Conservation (phyloP, 2,888 invertebrate genomes). For the Boloria euphrosyne region DNA sequence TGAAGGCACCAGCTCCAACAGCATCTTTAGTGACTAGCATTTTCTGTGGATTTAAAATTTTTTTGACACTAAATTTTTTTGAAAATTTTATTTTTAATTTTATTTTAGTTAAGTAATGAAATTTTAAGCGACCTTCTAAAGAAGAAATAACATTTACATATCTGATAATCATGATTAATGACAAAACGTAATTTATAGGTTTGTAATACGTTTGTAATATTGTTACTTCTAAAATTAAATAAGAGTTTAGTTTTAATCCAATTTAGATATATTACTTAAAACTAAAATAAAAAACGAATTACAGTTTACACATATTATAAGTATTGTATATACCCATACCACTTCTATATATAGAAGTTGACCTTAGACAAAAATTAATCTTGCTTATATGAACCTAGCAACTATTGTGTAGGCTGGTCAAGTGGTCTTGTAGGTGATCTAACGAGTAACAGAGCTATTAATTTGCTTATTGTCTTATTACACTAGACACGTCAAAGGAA, state of each 20-base stretch:
- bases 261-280: not conserved
- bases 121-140: too few relatives aligned
- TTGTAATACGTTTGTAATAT: too few relatives aligned
- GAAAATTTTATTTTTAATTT: too few relatives aligned
- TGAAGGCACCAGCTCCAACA: constrained; percentile 60
- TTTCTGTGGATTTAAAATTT: constrained; percentile 2
- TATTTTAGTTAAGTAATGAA: too few relatives aligned
- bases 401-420: constrained; percentile 24
- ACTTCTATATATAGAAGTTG: not conserved
- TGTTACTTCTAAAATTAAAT: too few relatives aligned
- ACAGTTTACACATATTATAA: not conserved
- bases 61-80: not conserved
- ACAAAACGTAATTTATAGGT: too few relatives aligned
- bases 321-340: too few relatives aligned
- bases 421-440: constrained; percentile 26
- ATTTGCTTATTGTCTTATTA: constrained; percentile 36
- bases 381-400: constrained; percentile 25
- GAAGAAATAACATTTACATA: too few relatives aligned
- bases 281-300: not conserved
- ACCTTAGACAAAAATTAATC: not conserved
- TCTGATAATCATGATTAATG: too few relatives aligned
- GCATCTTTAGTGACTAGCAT: constrained; percentile 42
- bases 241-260: too few relatives aligned
- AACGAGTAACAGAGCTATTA: constrained; percentile 23
- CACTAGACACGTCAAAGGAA: constrained; percentile 34